Evolutionary conservation across 1,140 invertebrate species (phyloP).

Genomic region (Samia ricini): DNA sequence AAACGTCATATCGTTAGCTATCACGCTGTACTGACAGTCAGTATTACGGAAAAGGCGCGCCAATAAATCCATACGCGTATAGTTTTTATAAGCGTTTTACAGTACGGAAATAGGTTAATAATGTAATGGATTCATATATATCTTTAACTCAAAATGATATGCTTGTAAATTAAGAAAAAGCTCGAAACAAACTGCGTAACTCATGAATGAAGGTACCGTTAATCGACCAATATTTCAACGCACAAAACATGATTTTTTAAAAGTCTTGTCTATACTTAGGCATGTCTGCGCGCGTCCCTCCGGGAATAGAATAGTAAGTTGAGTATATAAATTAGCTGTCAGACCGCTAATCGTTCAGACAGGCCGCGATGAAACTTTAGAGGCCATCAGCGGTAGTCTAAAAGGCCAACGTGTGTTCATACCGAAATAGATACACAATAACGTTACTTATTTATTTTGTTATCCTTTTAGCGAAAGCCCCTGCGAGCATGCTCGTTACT

Average conservation of each 20-base stretch:
- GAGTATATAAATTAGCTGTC: conserved; percentile 77
- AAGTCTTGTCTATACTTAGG: conserved; percentile 38
- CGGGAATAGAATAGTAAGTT: conserved; percentile 73
- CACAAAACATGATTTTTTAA: conserved; percentile 12
- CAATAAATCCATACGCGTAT: too few species aligned
- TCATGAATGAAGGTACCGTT: neutral
- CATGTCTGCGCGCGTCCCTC: conserved; percentile 46
- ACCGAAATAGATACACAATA: conserved; percentile 64
- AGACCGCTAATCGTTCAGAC: conserved; percentile 72
- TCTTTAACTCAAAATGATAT: neutral
- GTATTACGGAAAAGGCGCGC: too few species aligned
- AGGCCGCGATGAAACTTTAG: conserved; percentile 74
- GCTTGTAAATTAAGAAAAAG: neutral
- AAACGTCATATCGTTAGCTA: too few species aligned
- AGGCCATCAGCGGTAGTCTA: conserved; percentile 68
- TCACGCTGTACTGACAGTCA: too few species aligned
- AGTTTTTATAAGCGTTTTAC: too few species aligned
- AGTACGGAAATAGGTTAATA: too few species aligned
- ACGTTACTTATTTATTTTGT: conserved; percentile 51
- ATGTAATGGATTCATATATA: too few species aligned
- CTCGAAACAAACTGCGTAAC: neutral
- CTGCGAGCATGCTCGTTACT: conserved; percentile 30
- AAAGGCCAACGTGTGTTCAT: conserved; percentile 52
- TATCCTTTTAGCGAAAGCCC: conserved; percentile 55
- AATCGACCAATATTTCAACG: conserved; percentile 3